A percentile compares a stretch with the other conserved stretches of the same genome.
Conservation (phyloP, 2,113 vertebrate species). For the Cricetomys ansorgei region DNA sequence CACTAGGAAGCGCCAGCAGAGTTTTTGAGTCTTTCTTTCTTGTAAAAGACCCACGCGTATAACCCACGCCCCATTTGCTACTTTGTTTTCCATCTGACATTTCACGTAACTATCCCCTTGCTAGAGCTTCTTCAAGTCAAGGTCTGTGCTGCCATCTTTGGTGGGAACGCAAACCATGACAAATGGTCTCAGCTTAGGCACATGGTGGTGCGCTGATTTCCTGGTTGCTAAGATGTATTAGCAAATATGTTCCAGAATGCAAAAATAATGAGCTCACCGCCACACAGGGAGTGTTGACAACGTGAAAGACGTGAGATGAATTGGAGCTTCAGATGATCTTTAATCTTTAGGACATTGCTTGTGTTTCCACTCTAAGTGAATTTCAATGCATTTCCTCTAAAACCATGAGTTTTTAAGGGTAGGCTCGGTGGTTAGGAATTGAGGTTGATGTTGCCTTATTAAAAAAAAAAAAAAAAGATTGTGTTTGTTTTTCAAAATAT, state of each 20-base stretch:
- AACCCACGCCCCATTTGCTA: neutral
- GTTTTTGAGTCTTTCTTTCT: neutral
- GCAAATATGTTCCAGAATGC: constrained; percentile 55
- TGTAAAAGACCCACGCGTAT: too few relatives aligned
- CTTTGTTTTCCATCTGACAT: constrained; percentile 68
- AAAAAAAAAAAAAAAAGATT: neutral
- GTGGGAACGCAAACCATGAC: constrained; percentile 56
- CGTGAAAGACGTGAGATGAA: constrained; percentile 25
- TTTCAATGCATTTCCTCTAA: constrained; percentile 40
- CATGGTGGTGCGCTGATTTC: constrained; percentile 39
- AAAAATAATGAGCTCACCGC: constrained; percentile 63
- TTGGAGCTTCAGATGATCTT: neutral
- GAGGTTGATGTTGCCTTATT: neutral
- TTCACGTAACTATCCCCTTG: constrained; percentile 45
- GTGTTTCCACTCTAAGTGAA: constrained; percentile 52
- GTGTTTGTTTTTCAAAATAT: neutral
- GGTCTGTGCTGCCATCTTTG: constrained; percentile 55
- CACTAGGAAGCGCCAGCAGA: neutral
- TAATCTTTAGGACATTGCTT: constrained; percentile 66
- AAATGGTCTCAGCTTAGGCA: constrained; percentile 59
- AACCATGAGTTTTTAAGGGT: neutral
- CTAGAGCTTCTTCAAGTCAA: constrained; percentile 48
- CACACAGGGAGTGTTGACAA: neutral
- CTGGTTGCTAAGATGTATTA: constrained; percentile 38
- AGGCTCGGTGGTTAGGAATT: neutral